Conservation (phyloP, 2,888 invertebrate genomes). For the Antheraea assamensis region DNA sequence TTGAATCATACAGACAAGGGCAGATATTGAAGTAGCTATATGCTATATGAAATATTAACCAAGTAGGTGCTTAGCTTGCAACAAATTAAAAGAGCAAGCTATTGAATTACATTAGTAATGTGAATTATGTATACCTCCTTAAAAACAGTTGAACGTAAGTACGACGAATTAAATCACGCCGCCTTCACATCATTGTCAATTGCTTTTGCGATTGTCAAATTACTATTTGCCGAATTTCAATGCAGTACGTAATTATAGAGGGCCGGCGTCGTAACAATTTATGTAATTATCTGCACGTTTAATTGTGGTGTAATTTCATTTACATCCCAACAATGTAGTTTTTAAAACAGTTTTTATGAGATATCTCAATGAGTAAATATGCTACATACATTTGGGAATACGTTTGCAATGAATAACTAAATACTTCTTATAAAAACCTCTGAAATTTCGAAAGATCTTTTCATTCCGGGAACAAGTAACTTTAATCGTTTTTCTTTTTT, state of each 20-base stretch:
- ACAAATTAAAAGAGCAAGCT: slow-evolving; percentile 38
- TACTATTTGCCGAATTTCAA: slow-evolving; percentile 50
- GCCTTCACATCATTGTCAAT: slow-evolving; percentile 46
- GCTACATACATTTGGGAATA: background rate
- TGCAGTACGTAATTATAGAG: slow-evolving; percentile 45
- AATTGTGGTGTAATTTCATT: slow-evolving; percentile 2
- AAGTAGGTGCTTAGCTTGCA: slow-evolving; percentile 35
- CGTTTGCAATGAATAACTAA: background rate
- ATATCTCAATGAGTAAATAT: background rate
- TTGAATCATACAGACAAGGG: background rate
- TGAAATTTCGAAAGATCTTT: too few relatives aligned
- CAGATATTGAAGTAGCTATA: background rate
- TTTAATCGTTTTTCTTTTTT: too few relatives aligned
- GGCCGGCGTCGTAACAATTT: slow-evolving; percentile 39
- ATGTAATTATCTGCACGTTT: slow-evolving; percentile 31
- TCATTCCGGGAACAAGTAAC: too few relatives aligned
- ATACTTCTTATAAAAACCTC: too few relatives aligned
- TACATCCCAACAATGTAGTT: slow-evolving; percentile 14
- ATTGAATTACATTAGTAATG: slow-evolving; percentile 56
- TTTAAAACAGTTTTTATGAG: background rate
- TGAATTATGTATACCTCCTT: slow-evolving; percentile 51
- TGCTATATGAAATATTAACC: background rate
- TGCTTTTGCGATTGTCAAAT: slow-evolving; percentile 53
- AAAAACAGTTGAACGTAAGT: slow-evolving; percentile 43
- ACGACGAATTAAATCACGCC: slow-evolving; percentile 57